Evolutionary conservation across 2,113 vertebrate species (phyloP).

Genomic region (Lethenteron reissneri): DNA sequence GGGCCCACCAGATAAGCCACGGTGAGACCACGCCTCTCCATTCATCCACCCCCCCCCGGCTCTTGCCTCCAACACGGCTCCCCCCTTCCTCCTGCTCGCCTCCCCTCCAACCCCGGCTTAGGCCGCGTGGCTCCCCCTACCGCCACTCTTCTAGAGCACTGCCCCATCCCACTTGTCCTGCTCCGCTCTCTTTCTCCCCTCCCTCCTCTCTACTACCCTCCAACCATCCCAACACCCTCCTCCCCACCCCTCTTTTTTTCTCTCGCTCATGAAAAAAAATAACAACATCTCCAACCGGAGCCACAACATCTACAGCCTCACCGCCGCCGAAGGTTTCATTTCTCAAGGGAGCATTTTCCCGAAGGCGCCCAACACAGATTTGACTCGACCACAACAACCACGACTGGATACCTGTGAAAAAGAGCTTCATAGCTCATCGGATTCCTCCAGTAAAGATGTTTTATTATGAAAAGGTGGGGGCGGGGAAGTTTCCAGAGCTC

Average conservation of each 20-base stretch:
- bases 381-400: too few species aligned
- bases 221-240: background rate
- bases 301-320: too few species aligned
- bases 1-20: too few species aligned
- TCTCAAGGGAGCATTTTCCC: too few species aligned
- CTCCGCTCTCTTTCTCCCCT: background rate
- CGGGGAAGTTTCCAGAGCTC: too few species aligned
- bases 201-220: background rate
- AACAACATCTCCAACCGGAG: too few species aligned
- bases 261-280: background rate
- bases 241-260: background rate
- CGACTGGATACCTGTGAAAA: too few species aligned
- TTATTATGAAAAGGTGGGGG: too few species aligned
- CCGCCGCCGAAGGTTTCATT: too few species aligned
- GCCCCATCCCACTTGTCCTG: background rate
- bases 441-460: too few species aligned
- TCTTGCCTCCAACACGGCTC: background rate
- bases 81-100: background rate
- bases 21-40: background rate
- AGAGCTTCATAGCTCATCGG: too few species aligned
- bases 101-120: background rate
- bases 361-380: too few species aligned
- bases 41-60: background rate
- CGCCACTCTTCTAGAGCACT: background rate
- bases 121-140: background rate